phyloP scores from a whole-genome alignment of 2,797 vertebrate species.

The Squalus acanthias region DNA sequence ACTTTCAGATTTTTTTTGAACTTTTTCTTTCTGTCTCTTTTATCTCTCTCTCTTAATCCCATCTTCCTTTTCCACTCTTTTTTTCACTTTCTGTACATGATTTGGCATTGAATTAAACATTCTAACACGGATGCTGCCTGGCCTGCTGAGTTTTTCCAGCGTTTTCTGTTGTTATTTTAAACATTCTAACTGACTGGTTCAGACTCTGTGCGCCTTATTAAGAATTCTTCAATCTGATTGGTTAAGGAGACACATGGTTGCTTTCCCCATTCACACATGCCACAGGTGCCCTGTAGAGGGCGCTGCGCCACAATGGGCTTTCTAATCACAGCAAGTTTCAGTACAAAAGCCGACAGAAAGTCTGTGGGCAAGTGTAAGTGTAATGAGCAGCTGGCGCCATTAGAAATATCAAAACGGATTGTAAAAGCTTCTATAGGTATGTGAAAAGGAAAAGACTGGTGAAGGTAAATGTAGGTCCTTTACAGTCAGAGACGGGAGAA shows the following conservation, averaged over 20 bases:
- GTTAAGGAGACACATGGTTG: no score
- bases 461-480: no score
- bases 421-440: no score
- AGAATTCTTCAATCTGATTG: no score
- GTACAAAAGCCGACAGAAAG: not conserved
- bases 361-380: not conserved
- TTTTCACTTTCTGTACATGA: not conserved
- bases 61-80: not conserved
- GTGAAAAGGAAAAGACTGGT: no score
- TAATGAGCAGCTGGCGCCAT: not conserved
- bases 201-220: not conserved
- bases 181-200: not conserved
- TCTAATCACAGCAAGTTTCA: not conserved
- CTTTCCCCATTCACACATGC: no score
- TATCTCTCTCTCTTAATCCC: not conserved
- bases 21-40: not conserved
- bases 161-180: no score
- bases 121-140: no score
- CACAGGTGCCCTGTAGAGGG: not conserved
- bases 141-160: no score
- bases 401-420: no score
- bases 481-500: no score
- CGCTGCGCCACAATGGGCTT: not conserved
- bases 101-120: not conserved
- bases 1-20: not conserved